Base-by-base conservation (phyloP, 1,140 invertebrate genomes). In the Agrilus planipennis region DNA sequence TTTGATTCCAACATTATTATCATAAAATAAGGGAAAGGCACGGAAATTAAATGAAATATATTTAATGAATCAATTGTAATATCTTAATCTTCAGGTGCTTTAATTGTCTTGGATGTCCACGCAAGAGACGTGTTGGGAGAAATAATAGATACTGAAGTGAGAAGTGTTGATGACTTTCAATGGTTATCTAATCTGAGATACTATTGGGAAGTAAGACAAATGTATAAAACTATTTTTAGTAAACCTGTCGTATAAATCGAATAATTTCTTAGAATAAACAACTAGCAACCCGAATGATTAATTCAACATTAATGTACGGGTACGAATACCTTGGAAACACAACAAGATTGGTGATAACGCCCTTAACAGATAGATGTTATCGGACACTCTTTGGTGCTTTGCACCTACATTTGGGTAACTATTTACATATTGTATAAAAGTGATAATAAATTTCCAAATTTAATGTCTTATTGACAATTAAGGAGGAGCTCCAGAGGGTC, bases 281-380 rank as follows among this genome's bases (percentile, higher is more conserved):
- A 43, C 66, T 92, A 51, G 68, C 79, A 12, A 88, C 88, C 0
- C 71, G 81, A 40, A 95, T 96, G 89, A 92, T 95, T 35, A 95
- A 94, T 57, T 87, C 88, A 1, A 75, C 76, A 43, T 66, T 95
- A 34, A 74, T 75, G 48, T 97, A 97, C 63, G 91, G 90, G 2
- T 95, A 95, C 60, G 93, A 97, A 61, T 97, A 97, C 59, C 72
- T 97, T 6, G 91, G 91, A 2, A 93, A 94, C 58, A 84, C 81
- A 0, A 72, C 79, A 0, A 75, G 91, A 19, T 63, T 96, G 10
- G 91, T 94, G 1, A 84, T 91, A 30, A 93, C 89, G 0, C 86
- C 88, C 0, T 65, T 95, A 16, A 97, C 91, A 0, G 91, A 96
- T 69, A 68, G 83, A 34, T 95, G 90, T 62, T 95, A 92, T 65